Evolutionary conservation across 1,140 invertebrate species (phyloP).

Genomic region (Lanistes nyassanus): DNA sequence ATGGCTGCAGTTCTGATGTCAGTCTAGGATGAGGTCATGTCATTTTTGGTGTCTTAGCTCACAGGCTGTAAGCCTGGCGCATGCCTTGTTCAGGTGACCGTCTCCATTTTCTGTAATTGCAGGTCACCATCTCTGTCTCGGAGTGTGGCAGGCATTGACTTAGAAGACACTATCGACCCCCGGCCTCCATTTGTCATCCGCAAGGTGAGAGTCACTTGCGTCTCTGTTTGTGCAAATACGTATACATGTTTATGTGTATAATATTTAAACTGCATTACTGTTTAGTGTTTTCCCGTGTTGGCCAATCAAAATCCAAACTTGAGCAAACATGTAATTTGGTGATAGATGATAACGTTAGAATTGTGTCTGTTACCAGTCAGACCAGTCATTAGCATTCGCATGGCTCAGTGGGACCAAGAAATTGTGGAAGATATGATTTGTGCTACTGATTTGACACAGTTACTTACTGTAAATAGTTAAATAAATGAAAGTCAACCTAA

Average conservation of each 20-base stretch:
- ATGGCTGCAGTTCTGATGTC: too few relatives aligned
- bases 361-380: not conserved
- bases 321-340: not conserved
- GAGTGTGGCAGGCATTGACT: constrained; percentile 31
- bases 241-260: not conserved
- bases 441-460: too few relatives aligned
- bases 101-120: constrained; percentile 42
- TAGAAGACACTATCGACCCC: constrained; percentile 29
- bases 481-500: too few relatives aligned
- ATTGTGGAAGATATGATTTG: too few relatives aligned
- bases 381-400: not conserved
- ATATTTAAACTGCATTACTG: not conserved
- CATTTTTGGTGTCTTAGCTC: too few relatives aligned
- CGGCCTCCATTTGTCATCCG: constrained; percentile 56
- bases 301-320: not conserved
- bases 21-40: too few relatives aligned
- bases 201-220: constrained; percentile 36
- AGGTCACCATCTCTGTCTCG: constrained; percentile 39
- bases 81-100: constrained; percentile 24
- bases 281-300: not conserved
- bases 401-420: not conserved
- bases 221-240: too few relatives aligned
- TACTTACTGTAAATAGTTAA: too few relatives aligned
- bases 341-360: not conserved
- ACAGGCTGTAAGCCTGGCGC: not conserved